phyloP scores from a whole-genome alignment of 2,113 vertebrate genomes.

The Candoia aspera region DNA sequence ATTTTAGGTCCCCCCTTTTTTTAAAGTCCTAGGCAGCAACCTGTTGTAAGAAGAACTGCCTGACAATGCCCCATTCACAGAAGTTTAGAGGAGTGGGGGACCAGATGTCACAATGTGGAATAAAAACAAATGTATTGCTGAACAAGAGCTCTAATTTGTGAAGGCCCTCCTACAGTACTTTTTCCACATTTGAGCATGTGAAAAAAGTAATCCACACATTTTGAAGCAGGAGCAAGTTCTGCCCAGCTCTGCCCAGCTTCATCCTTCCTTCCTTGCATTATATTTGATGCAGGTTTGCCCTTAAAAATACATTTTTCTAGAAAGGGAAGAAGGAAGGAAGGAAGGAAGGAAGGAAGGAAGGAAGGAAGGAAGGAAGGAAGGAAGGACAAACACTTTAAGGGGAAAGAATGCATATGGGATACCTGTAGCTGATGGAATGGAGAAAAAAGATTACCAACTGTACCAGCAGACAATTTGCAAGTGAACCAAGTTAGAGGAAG shows the following conservation, averaged over 20 bases:
- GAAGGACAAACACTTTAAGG: neutral
- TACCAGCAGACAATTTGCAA: neutral
- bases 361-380: no score
- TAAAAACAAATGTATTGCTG: neutral
- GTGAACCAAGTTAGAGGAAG: neutral
- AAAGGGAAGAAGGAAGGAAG: neutral
- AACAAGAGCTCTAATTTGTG: neutral
- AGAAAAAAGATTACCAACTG: neutral
- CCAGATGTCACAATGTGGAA: neutral
- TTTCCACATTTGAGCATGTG: neutral
- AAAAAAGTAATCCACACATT: neutral
- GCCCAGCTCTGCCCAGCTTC: neutral
- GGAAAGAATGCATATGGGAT: neutral
- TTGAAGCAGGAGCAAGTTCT: neutral
- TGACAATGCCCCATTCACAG: neutral
- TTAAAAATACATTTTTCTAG: neutral
- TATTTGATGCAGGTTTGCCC: neutral
- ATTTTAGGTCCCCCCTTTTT: neutral
- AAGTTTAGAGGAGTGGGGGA: neutral
- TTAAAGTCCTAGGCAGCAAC: neutral
- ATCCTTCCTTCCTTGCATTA: neutral
- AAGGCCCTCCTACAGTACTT: neutral
- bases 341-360: neutral
- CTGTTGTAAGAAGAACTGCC: neutral
- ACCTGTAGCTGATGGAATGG: neutral